Evolutionary conservation across 1,140 invertebrate species (phyloP).

Genomic region (Whitmania pigra): DNA sequence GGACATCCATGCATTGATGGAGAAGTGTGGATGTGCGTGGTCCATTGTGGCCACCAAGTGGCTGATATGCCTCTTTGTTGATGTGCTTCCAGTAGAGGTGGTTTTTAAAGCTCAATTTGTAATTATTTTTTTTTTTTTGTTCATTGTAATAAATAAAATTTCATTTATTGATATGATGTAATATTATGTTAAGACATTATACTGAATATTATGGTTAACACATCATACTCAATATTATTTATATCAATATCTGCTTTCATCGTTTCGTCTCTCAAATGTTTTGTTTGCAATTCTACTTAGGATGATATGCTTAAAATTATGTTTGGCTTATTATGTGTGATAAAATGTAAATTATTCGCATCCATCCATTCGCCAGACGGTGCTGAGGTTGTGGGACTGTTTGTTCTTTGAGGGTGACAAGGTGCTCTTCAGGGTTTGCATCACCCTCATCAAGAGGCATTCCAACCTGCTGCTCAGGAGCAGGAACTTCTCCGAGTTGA

Average conservation of each 20-base stretch:
- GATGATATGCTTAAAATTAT: background rate
- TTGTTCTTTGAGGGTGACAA: constrained; percentile 85
- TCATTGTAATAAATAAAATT: too few species aligned
- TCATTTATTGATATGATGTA: too few species aligned
- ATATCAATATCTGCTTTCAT: too few species aligned
- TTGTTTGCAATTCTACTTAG: too few species aligned
- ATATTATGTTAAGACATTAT: too few species aligned
- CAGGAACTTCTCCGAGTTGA: constrained; percentile 59
- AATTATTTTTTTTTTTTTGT: too few species aligned
- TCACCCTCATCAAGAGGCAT: constrained; percentile 66
- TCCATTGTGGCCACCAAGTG: constrained; percentile 77
- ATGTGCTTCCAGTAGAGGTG: constrained; percentile 75
- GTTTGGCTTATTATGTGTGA: background rate
- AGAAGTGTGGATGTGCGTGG: constrained; percentile 64
- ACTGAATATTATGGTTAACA: too few species aligned
- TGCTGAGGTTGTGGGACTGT: constrained; percentile 83
- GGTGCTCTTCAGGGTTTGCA: constrained; percentile 67
- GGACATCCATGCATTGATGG: constrained; percentile 63
- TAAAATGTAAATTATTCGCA: background rate
- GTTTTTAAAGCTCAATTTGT: constrained; percentile 24
- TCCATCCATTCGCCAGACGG: constrained; percentile 49
- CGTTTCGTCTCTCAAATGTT: too few species aligned
- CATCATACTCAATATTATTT: too few species aligned
- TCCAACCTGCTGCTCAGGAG: constrained; percentile 56
- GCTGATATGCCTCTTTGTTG: constrained; percentile 82